These are phyloP conservation scores for Dreissena polymorpha DNA, from an alignment of 1,140 invertebrate genomes.

Conservation along the genomic window DNA sequence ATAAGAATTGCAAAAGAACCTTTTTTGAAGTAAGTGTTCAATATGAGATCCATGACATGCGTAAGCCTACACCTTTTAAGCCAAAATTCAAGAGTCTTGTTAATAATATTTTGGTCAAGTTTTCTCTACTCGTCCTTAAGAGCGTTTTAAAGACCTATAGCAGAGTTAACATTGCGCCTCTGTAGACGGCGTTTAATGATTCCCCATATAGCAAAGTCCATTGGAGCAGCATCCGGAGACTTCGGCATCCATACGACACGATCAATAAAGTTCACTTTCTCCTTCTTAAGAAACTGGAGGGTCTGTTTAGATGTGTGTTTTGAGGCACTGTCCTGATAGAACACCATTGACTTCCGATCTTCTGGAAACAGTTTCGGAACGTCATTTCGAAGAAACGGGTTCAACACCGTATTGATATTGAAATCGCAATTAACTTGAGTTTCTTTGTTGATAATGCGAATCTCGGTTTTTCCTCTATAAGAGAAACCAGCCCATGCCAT, in stretches of 20 bases:
- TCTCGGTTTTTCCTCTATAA: slow-evolving; percentile 10
- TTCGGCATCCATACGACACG: slow-evolving; percentile 37
- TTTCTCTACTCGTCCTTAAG: slow-evolving; percentile 18
- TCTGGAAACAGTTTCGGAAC: neutral
- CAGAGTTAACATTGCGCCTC: slow-evolving; percentile 14
- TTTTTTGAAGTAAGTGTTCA: too few relatives aligned
- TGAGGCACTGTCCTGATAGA: slow-evolving; percentile 24
- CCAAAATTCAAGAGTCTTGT: slow-evolving; percentile 24
- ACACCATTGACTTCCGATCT: neutral
- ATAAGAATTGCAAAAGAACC: too few relatives aligned
- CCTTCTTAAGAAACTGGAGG: slow-evolving; percentile 21
- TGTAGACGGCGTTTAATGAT: slow-evolving; percentile 24
- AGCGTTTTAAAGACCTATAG: slow-evolving; percentile 14
- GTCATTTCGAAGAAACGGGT: slow-evolving; percentile 23
- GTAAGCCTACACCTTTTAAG: slow-evolving; percentile 1
- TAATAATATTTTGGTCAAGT: slow-evolving; percentile 27
- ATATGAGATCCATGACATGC: too few relatives aligned
- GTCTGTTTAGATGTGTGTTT: slow-evolving; percentile 28
- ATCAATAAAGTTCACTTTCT: slow-evolving; percentile 6
- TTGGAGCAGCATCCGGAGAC: slow-evolving; percentile 19
- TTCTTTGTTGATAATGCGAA: neutral
- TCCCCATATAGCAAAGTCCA: slow-evolving; percentile 24
- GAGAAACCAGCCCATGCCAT: slow-evolving; percentile 26
- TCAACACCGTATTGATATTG: neutral
- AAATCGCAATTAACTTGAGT: slow-evolving; percentile 1